Conservation (phyloP, 2,888 invertebrate species). For the Petrolisthes cinctipes region DNA sequence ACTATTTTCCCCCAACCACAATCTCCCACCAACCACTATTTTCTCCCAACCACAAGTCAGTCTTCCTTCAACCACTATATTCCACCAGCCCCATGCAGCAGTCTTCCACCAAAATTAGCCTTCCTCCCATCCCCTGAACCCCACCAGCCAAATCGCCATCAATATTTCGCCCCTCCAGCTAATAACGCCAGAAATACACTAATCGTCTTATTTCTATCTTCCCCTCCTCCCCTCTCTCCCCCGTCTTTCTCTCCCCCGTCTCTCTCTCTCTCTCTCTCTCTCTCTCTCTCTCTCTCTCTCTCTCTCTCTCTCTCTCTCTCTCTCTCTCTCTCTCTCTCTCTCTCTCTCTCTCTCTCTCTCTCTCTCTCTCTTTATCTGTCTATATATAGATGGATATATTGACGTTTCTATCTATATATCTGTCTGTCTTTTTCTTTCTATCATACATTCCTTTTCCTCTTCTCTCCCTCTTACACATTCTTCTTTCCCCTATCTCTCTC, state of each 20-base stretch:
- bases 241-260: background rate
- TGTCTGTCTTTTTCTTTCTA: background rate
- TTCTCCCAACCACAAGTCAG: background rate
- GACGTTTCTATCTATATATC: background rate
- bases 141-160: too few relatives aligned
- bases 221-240: background rate
- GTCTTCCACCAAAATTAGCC: too few relatives aligned
- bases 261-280: background rate
- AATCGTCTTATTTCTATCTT: background rate
- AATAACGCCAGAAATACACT: too few relatives aligned
- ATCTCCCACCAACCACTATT: background rate
- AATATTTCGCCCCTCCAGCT: too few relatives aligned
- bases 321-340: conserved; percentile 1
- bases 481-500: too few relatives aligned
- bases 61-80: background rate
- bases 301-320: background rate
- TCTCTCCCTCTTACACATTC: too few relatives aligned
- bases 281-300: background rate
- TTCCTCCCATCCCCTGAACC: too few relatives aligned
- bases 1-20: background rate
- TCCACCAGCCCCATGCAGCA: too few relatives aligned
- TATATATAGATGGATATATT: background rate
- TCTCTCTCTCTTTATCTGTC: background rate
- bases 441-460: too few relatives aligned
- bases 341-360: background rate